Conservation (phyloP, 2,797 vertebrate genomes). For the Aulostomus chinensis region DNA sequence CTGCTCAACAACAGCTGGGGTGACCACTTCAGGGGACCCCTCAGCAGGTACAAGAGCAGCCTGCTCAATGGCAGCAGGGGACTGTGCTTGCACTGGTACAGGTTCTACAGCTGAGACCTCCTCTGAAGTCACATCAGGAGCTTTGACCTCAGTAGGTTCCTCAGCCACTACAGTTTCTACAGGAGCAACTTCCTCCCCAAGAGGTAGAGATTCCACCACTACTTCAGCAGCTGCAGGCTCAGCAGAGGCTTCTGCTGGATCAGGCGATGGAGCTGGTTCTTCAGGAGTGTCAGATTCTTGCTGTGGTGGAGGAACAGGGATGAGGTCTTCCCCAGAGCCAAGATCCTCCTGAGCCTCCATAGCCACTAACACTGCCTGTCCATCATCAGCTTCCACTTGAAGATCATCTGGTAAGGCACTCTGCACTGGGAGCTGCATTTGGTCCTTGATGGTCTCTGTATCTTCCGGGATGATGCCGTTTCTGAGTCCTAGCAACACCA, state of each 20-base stretch:
- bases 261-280: conserved; percentile 12
- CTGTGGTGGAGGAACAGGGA: conserved; percentile 30
- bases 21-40: no score
- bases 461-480: conserved; percentile 71
- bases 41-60: neutral
- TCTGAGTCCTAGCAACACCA: conserved; percentile 46
- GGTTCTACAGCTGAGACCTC: conserved; percentile 26
- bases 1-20: neutral
- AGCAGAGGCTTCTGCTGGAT: conserved; percentile 1
- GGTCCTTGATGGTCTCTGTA: conserved; percentile 71
- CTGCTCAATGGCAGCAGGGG: neutral
- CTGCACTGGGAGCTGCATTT: conserved; percentile 78
- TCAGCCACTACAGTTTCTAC: conserved; percentile 35
- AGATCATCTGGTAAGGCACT: conserved; percentile 59
- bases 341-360: conserved; percentile 68
- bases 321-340: conserved; percentile 63
- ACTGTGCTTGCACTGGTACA: conserved; percentile 24
- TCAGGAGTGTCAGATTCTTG: conserved; percentile 19
- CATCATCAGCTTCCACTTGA: conserved; percentile 45
- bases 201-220: conserved; percentile 8
- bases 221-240: conserved; percentile 20
- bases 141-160: conserved; percentile 14
- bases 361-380: conserved; percentile 51
- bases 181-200: conserved; percentile 19
- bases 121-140: conserved; percentile 11